Percentiles rank a stretch among this genome's conserved stretches.
These are phyloP conservation scores for Megathymus violae DNA, from an alignment of 1,140 invertebrate genomes.

Conservation along the genomic window DNA sequence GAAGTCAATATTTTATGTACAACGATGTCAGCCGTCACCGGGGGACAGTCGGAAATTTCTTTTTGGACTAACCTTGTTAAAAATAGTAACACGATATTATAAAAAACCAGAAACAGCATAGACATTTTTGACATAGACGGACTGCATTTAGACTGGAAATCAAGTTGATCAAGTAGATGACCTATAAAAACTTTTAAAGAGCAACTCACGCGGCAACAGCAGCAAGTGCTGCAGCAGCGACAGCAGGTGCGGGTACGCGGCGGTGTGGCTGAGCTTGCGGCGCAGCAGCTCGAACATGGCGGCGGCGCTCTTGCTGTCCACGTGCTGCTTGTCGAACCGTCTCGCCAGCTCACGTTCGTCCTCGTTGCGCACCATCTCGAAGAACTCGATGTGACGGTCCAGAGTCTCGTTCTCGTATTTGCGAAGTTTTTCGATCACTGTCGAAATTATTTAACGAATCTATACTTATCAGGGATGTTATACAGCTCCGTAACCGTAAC, in stretches of 20 bases:
- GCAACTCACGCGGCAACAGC: conserved; percentile 93
- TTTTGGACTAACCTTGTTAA: too few relatives aligned
- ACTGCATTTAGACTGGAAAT: too few relatives aligned
- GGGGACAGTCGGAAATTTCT: too few relatives aligned
- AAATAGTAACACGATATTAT: too few relatives aligned
- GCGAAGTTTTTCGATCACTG: conserved; percentile 95
- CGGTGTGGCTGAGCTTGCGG: conserved; percentile 95
- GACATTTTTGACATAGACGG: too few relatives aligned
- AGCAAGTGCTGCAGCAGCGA: conserved; percentile 96
- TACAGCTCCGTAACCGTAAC: too few relatives aligned
- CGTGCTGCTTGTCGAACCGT: conserved; percentile 95
- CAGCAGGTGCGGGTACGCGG: conserved; percentile 96
- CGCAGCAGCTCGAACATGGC: conserved; percentile 97
- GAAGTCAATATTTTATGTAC: conserved; percentile 3
- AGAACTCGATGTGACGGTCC: conserved; percentile 96
- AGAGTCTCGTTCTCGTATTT: conserved; percentile 97
- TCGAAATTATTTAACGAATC: background rate
- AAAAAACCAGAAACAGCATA: too few relatives aligned
- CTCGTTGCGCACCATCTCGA: conserved; percentile 98
- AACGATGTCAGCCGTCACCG: too few relatives aligned
- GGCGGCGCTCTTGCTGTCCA: conserved; percentile 97
- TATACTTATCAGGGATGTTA: background rate
- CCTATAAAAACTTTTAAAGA: too few relatives aligned
- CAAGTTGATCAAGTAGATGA: too few relatives aligned
- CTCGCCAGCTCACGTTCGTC: conserved; percentile 97